phyloP scores from a whole-genome alignment of 2,888 invertebrate genomes.

The Liodrosophila aerea region DNA sequence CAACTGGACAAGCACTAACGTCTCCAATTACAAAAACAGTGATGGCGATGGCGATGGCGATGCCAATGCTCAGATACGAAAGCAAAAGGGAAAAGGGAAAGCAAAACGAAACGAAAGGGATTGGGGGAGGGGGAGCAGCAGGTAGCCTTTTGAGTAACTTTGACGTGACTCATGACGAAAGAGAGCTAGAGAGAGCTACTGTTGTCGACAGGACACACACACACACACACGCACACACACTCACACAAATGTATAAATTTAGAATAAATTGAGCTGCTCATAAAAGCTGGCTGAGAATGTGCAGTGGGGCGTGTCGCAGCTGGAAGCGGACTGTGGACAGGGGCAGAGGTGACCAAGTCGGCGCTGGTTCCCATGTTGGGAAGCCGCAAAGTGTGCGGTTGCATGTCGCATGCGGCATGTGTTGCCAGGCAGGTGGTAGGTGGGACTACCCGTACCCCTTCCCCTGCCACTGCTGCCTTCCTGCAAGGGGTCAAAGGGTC shows the following conservation, averaged over 20 bases:
- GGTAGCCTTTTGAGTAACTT: conserved; percentile 33
- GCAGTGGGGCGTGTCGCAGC: conserved; percentile 58
- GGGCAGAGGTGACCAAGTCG: conserved; percentile 48
- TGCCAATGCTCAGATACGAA: conserved; percentile 36
- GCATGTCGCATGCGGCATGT: conserved; percentile 58
- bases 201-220: conserved; percentile 40
- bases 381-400: conserved; percentile 75
- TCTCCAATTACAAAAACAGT: conserved; percentile 62
- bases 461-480: not conserved
- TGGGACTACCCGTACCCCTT: not conserved
- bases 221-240: conserved; percentile 14
- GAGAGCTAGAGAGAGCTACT: conserved; percentile 32
- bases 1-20: conserved; percentile 40
- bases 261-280: conserved; percentile 26
- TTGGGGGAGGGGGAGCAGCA: not conserved
- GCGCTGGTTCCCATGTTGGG: conserved; percentile 39
- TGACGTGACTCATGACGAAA: conserved; percentile 59
- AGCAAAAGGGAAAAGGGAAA: conserved; percentile 13
- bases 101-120: not conserved
- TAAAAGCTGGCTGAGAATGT: conserved; percentile 65
- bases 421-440: conserved; percentile 29
- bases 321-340: no score
- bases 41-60: conserved; percentile 25
- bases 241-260: conserved; percentile 3
- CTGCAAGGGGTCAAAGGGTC: conserved; percentile 66